Base-by-base conservation (phyloP, 2,888 invertebrate genomes). In the Drosophila imparisetae region DNA sequence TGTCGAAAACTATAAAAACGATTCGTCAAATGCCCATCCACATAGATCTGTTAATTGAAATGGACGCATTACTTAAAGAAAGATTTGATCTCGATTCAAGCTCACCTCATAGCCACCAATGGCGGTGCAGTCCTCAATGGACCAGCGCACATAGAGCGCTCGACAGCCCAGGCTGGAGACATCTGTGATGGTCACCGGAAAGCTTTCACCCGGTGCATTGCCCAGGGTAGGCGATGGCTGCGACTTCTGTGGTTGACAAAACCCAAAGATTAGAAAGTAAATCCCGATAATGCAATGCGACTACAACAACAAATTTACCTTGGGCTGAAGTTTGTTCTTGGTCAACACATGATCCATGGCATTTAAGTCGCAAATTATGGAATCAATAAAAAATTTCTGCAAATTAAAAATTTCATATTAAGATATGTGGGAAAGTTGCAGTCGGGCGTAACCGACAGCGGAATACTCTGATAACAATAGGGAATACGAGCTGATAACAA, bases 21-120 rank as follows among this genome's bases (percentile, higher is more conserved):
- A 75, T 92, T 92, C 15, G 91, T 91, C 52, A 92, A 72, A 64
- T 83, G 81, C 8, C 91, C 92, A 75, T 93, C 93, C 50, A 93
- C 89, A 71, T 89, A 92, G 59, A 93, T 89, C 93, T 93, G 54
- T 0, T 42, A 18, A 48, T 15, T 36, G 6, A 7, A 45, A 45
- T 24, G 7, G 32, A 15, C 7, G 13, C 2, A 13, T 4, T 29
- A 49, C 13, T 57, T 40, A 67, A 15, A 2, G 21, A 18, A 13
- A 6, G 0, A 27, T 30, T 24, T 18, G 8, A 7, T 27, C 21
- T 15, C 6, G 15, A 32, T 1, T 3, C 4, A 21, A 5, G 2
- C 45, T 29, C 42, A 92, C 93, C 91, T 93, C 92, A 63, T 92
- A 93, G 11, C 93, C 93, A 21, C 76, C 89, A 72, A 93, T 84